Evolutionary conservation across 2,113 vertebrate genomes (phyloP).

Genomic region (Calonectris borealis): DNA sequence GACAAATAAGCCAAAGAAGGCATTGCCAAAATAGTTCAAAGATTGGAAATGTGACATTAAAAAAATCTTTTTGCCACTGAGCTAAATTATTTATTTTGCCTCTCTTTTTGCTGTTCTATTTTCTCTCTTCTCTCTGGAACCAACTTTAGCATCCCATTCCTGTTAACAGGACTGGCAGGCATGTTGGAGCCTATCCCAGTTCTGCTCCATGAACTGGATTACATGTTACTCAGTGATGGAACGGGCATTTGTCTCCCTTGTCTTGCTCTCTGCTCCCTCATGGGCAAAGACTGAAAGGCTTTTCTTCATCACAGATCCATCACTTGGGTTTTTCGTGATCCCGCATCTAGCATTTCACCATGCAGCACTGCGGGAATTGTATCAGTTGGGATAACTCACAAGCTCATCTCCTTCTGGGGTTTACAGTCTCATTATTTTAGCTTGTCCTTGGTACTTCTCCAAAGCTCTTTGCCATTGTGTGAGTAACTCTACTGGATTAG

Average conservation of each 20-base stretch:
- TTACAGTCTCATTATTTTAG: background rate
- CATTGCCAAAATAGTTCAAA: constrained; percentile 56
- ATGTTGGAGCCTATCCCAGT: background rate
- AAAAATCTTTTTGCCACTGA: background rate
- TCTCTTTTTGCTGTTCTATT: background rate
- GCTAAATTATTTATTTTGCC: constrained; percentile 59
- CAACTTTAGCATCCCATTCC: constrained; percentile 21
- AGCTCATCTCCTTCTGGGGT: background rate
- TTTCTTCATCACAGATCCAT: background rate
- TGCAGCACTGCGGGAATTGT: background rate
- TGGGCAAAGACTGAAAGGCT: background rate
- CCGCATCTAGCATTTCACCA: background rate
- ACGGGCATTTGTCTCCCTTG: constrained; percentile 4
- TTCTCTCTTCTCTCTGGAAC: constrained; percentile 15
- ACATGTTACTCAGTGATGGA: background rate
- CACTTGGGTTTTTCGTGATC: background rate
- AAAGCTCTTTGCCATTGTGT: background rate
- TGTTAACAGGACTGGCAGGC: background rate
- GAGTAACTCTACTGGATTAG: background rate
- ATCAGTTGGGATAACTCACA: background rate
- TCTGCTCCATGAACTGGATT: constrained; percentile 20
- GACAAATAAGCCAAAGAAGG: constrained; percentile 40
- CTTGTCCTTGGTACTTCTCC: background rate
- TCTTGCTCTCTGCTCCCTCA: background rate
- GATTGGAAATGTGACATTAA: constrained; percentile 29